These are phyloP conservation scores for Hemaris fuciformis DNA, from an alignment of 2,888 invertebrate genomes.

Conservation along the genomic window DNA sequence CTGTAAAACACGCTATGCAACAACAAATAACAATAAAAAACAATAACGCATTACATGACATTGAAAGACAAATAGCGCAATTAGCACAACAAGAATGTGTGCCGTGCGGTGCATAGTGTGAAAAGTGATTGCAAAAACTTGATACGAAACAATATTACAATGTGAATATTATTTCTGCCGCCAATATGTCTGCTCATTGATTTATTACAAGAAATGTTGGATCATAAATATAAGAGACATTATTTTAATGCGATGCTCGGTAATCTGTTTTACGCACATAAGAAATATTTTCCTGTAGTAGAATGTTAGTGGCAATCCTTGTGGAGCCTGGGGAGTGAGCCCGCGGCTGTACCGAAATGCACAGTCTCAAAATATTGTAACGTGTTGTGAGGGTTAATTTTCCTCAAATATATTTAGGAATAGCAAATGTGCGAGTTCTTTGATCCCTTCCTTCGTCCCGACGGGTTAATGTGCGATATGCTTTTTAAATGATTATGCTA, in stretches of 20 bases:
- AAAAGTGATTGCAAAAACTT: constrained; percentile 31
- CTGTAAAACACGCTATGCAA: constrained; percentile 37
- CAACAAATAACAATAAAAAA: constrained; percentile 38
- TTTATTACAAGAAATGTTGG: not conserved
- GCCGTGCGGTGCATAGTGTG: constrained; percentile 15
- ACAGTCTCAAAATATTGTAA: not conserved
- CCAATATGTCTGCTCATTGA: not conserved
- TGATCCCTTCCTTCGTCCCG: not conserved
- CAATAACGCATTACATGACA: constrained; percentile 34
- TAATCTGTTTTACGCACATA: not conserved
- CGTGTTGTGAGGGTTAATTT: not conserved
- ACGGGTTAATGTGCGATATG: too few relatives aligned
- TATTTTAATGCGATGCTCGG: not conserved
- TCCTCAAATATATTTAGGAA: not conserved
- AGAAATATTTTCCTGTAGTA: not conserved
- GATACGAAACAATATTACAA: constrained; percentile 19
- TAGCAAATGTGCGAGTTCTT: not conserved
- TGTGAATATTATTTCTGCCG: not conserved
- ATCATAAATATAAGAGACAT: not conserved
- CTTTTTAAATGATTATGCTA: too few relatives aligned
- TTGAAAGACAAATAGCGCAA: constrained; percentile 41
- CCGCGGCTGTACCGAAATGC: not conserved
- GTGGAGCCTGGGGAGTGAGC: not conserved
- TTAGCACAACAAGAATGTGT: constrained; percentile 21
- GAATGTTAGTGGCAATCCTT: not conserved